These are phyloP conservation scores for Epinotia bilunana DNA, from an alignment of 2,888 invertebrate genomes.

Conservation along the genomic window DNA sequence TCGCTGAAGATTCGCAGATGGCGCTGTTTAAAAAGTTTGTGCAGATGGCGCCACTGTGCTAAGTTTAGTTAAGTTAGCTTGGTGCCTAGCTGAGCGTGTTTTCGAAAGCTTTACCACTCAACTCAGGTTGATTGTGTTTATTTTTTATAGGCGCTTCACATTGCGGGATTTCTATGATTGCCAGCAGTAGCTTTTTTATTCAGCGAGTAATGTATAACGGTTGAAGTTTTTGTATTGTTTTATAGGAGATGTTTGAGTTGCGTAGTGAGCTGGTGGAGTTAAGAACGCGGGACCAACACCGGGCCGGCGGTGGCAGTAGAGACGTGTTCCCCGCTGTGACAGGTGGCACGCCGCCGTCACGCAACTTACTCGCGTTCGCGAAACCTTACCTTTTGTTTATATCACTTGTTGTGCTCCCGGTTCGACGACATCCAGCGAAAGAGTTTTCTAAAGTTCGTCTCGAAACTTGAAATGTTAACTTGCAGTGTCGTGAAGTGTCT, in stretches of 20 bases:
- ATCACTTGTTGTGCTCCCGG: slow-evolving; percentile 70
- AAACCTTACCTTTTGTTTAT: slow-evolving; percentile 74
- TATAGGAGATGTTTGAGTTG: slow-evolving; percentile 43
- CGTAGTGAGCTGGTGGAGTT: slow-evolving; percentile 62
- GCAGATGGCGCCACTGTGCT: slow-evolving; percentile 36
- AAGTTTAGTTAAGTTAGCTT: slow-evolving; percentile 39
- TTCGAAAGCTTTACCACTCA: slow-evolving; percentile 26
- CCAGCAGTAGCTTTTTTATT: neutral
- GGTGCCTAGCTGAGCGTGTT: slow-evolving; percentile 40
- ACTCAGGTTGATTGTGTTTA: neutral
- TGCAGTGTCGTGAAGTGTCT: slow-evolving; percentile 77
- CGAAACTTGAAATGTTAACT: slow-evolving; percentile 66
- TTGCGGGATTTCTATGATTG: slow-evolving; percentile 50
- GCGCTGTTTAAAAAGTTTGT: slow-evolving; percentile 26
- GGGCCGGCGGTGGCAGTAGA: slow-evolving; percentile 70
- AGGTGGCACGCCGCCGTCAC: slow-evolving; percentile 73
- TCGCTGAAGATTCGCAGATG: slow-evolving; percentile 26
- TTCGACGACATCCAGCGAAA: slow-evolving; percentile 54
- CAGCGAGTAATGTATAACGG: slow-evolving; percentile 49
- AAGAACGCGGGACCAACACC: slow-evolving; percentile 61
- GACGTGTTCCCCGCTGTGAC: slow-evolving; percentile 75
- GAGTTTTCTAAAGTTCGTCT: slow-evolving; percentile 53
- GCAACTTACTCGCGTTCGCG: slow-evolving; percentile 73
- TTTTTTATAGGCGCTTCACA: slow-evolving; percentile 49
- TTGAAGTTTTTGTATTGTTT: neutral